phyloP scores from a whole-genome alignment of 23 tunicate genomes.

The Ciona savignyi region DNA sequence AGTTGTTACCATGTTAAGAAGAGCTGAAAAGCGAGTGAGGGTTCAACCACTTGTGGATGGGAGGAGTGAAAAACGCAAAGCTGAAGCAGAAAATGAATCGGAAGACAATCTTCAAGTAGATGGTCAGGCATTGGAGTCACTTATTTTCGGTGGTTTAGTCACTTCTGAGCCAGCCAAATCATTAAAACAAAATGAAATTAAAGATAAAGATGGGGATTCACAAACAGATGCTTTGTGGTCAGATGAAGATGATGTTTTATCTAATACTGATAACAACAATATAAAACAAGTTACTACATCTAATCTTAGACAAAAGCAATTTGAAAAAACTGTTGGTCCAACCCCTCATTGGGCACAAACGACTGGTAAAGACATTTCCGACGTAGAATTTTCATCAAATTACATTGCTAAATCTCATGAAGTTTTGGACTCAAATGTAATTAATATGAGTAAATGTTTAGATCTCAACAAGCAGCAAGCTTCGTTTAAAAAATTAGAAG shows the following conservation, averaged over 20 bases:
- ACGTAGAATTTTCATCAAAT: background rate
- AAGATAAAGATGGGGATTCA: conserved; percentile 1
- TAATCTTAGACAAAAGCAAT: conserved; percentile 31
- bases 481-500: conserved; percentile 30
- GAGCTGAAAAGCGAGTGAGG: background rate
- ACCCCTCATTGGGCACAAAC: conserved; percentile 64
- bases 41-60: background rate
- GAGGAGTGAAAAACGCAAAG: background rate
- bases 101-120: background rate
- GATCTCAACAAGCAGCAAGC: conserved; percentile 59
- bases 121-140: background rate
- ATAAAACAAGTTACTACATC: background rate
- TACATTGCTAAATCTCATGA: conserved; percentile 17
- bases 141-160: conserved; percentile 34
- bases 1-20: background rate
- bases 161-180: background rate
- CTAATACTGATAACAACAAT: conserved; percentile 5
- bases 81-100: background rate
- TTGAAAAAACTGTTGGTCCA: conserved; percentile 72
- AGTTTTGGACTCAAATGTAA: conserved; percentile 5
- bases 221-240: conserved; percentile 28
- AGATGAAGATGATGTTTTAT: conserved; percentile 62
- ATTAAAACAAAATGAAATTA: background rate
- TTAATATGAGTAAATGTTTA: conserved; percentile 50
- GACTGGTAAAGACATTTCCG: background rate